These are phyloP conservation scores for Lasioglossum leucozonium DNA, from an alignment of 2,888 invertebrate species.

Conservation along the genomic window DNA sequence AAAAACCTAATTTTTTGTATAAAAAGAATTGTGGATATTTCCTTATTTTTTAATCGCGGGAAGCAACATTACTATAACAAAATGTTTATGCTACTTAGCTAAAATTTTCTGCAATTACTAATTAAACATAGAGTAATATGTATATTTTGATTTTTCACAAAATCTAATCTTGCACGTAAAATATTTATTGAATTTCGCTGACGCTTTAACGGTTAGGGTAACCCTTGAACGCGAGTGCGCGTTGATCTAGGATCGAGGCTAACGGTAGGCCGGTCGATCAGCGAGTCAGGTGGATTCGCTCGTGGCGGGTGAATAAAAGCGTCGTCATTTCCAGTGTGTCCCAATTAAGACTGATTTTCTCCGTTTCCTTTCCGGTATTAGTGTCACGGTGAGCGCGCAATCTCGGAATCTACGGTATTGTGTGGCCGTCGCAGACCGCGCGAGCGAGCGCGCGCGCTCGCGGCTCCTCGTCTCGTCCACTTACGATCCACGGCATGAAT, in stretches of 20 bases:
- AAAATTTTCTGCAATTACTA: no score
- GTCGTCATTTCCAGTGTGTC: slow-evolving; percentile 77
- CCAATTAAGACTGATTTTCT: slow-evolving; percentile 83
- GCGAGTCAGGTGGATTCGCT: background rate
- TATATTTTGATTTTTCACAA: background rate
- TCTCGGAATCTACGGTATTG: slow-evolving; percentile 83
- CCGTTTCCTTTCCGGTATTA: slow-evolving; percentile 83
- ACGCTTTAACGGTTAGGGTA: background rate
- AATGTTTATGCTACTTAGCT: no score
- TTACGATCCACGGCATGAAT: slow-evolving; percentile 81
- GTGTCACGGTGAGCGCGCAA: slow-evolving; percentile 84
- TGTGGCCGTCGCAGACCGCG: slow-evolving; percentile 66
- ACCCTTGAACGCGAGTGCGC: background rate
- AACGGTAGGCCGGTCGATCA: slow-evolving; percentile 24
- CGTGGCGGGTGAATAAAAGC: slow-evolving; percentile 64
- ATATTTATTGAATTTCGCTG: background rate
- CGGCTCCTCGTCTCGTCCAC: slow-evolving; percentile 69
- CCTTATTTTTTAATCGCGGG: no score
- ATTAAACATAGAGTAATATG: background rate
- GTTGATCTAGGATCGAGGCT: background rate
- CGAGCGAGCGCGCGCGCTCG: slow-evolving; percentile 23
- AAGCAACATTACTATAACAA: no score
- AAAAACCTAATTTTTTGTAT: no score
- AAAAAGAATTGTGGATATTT: no score
- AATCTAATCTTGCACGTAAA: background rate